A percentile compares a stretch with the other conserved stretches of the same genome.
Evolutionary conservation across 2,888 invertebrate species (phyloP).

Genomic region (Cheilosia grossa): DNA sequence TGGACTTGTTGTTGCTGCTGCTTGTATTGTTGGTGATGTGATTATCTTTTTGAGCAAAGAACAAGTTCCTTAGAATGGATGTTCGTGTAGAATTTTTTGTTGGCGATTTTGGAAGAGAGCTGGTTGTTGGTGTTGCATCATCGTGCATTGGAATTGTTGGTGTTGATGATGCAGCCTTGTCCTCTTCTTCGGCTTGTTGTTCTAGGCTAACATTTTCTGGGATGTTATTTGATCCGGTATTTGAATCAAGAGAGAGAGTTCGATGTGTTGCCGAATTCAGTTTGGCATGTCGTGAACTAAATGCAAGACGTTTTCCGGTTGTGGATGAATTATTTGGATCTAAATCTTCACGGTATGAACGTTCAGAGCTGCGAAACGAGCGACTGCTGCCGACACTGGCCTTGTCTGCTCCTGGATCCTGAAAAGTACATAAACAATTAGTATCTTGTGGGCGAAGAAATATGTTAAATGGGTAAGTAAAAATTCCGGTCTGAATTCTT

Average conservation of each 20-base stretch:
- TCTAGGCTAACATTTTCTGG: slow-evolving; percentile 77
- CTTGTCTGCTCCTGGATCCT: slow-evolving; percentile 78
- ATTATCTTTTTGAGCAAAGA: slow-evolving; percentile 75
- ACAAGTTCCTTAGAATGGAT: slow-evolving; percentile 77
- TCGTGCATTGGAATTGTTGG: slow-evolving; percentile 40
- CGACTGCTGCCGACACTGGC: slow-evolving; percentile 78
- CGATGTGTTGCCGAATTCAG: slow-evolving; percentile 76
- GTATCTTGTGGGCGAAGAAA: neutral
- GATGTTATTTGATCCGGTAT: slow-evolving; percentile 77
- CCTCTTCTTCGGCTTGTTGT: slow-evolving; percentile 76
- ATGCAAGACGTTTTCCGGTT: slow-evolving; percentile 75
- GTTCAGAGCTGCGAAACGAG: slow-evolving; percentile 78
- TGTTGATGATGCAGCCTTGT: slow-evolving; percentile 67
- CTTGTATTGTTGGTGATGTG: slow-evolving; percentile 53
- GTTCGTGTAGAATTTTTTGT: slow-evolving; percentile 76
- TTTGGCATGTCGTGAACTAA: slow-evolving; percentile 76
- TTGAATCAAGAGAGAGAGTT: slow-evolving; percentile 77
- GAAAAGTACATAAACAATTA: slow-evolving; percentile 29
- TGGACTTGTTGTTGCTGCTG: slow-evolving; percentile 47
- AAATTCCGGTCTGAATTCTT: no score
- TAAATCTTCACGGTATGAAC: slow-evolving; percentile 77
- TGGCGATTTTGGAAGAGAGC: slow-evolving; percentile 39
- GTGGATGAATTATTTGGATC: slow-evolving; percentile 76
- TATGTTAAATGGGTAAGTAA: neutral
- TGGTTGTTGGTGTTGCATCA: slow-evolving; percentile 22